Evolutionary conservation across 2,797 vertebrate species (phyloP).

Genomic region (Phrynocephalus guinanensis): DNA sequence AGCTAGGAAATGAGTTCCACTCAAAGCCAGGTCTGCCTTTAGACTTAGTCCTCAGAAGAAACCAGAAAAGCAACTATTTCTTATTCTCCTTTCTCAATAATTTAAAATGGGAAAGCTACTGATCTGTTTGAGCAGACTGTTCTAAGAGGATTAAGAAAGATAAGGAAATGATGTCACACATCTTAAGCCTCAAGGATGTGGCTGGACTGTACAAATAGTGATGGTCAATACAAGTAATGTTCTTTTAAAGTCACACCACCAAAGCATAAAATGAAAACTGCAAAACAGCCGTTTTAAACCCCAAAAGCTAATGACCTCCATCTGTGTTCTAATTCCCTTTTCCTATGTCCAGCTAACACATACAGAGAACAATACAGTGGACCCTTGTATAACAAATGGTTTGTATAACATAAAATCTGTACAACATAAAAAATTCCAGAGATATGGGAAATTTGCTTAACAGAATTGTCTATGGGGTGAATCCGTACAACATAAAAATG

Average conservation of each 20-base stretch:
- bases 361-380: no score
- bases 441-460: no score
- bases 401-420: no score
- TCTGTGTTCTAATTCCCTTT: background rate
- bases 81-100: background rate
- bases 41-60: background rate
- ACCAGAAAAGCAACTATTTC: background rate
- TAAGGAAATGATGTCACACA: background rate
- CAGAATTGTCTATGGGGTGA: no score
- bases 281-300: background rate
- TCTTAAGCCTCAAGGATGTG: background rate
- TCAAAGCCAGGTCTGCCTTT: background rate
- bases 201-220: no score
- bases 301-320: background rate
- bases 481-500: no score
- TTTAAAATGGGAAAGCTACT: conserved; percentile 2
- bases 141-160: background rate
- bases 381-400: no score
- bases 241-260: background rate
- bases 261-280: background rate
- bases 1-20: background rate
- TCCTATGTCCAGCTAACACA: background rate
- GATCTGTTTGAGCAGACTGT: background rate
- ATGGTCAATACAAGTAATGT: no score
- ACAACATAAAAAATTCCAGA: no score